Conservation (phyloP, 2,113 vertebrate species). For the Diadophis punctatus region DNA sequence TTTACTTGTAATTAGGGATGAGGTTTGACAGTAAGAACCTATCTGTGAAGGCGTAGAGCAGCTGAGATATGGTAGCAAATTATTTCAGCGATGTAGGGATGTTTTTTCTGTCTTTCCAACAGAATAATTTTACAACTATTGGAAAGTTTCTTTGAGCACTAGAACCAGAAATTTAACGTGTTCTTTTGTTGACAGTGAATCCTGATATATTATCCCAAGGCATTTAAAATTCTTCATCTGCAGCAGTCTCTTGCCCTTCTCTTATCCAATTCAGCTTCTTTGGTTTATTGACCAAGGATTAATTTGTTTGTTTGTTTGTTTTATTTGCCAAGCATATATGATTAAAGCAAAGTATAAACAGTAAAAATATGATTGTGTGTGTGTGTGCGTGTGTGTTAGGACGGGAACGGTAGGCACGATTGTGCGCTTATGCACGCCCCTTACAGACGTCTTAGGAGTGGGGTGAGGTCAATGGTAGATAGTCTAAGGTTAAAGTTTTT, state of each 20-base stretch:
- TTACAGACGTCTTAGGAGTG: too few relatives aligned
- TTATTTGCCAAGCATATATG: too few relatives aligned
- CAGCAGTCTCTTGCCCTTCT: background rate
- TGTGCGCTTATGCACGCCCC: too few relatives aligned
- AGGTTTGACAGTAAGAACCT: background rate
- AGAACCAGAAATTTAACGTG: background rate
- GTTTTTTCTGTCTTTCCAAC: background rate
- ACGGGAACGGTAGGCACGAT: too few relatives aligned
- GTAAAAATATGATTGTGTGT: too few relatives aligned
- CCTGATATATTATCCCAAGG: background rate
- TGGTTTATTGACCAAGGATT: background rate
- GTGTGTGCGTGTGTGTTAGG: too few relatives aligned
- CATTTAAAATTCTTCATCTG: background rate
- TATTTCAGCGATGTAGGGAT: background rate
- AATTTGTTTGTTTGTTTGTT: too few relatives aligned
- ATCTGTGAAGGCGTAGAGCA: background rate
- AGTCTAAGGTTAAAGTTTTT: too few relatives aligned
- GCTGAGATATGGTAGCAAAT: background rate
- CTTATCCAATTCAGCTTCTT: background rate
- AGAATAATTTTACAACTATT: background rate
- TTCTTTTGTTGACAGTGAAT: background rate
- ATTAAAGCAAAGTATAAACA: too few relatives aligned
- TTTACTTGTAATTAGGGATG: background rate
- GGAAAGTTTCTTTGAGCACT: background rate
- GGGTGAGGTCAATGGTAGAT: too few relatives aligned